Evolutionary conservation across 2,113 vertebrate genomes (phyloP), one percentile per base, ranked within the genome.

Genomic region (Catharus bicknelli): DNA sequence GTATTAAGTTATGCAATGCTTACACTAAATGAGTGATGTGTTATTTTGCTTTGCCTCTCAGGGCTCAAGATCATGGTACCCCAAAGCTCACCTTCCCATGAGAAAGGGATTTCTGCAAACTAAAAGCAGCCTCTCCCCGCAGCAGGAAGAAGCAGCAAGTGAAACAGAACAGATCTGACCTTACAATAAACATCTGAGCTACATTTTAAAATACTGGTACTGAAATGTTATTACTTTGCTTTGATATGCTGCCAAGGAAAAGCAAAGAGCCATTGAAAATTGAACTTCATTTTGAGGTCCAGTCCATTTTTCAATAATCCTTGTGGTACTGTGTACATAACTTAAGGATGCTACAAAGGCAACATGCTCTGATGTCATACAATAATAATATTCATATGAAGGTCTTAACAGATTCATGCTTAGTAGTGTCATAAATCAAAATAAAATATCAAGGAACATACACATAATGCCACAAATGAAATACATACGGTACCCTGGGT

Each of bases 231-330:
- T 77, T 92, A 59, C 62, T 95, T 62, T n/a, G 53, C 94, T 92
- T 92, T 95, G 90, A 95, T 88, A 73, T 17, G 38, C n/a, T 96
- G 90, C 94, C 88, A 92, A 90, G 30, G 20, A 42, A 84, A 82
- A 86, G 83, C 55, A 54, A 78, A 90, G 58, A 91, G 78, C 26
- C 66, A 84, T 0, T 76, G 81, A 95, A 94, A 90, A 88, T 0
- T 86, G 76, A 96, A 86, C 77, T 81, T 40, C 27, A 53, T 72
- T 86, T 92, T 88, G n/a, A 82, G 58, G 63, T 63, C 16, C 3
- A 0, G 5, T 92, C 45, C 16, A 76, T 76, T 95, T 86, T 86
- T 86, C 77, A 92, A 48, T 68, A 93, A 76, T 45, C 40, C 29
- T 50, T 54, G 42, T 32, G 73, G 57, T 42, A 84, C 22, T 42